Evolutionary conservation across 2,113 vertebrate species (phyloP), one percentile per base, ranked within the genome.

Genomic region (Rhinolophus ferrumequinum): DNA sequence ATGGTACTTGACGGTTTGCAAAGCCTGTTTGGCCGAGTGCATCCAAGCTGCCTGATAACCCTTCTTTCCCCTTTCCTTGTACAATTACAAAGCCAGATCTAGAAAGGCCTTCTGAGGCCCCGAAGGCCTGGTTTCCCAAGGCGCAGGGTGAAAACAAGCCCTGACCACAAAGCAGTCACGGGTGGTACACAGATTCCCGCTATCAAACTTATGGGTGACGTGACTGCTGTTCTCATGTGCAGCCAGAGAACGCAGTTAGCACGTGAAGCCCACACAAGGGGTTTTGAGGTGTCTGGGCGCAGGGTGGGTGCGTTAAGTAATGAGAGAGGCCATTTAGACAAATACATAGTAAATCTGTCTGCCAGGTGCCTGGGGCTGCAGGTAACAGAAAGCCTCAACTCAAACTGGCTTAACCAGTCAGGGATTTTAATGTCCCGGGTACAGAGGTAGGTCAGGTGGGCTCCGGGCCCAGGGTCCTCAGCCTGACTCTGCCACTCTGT

Each of bases 191-290:
- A 13, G 75, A n/a, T 16, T 11, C 5, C 5, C 2, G 3, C 5
- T 3, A 9, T 26, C 44, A 16, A 2, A 6, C 72, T 35, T 2
- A 0, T 0, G 3, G 13, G 9, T 2, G 1, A 1, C 8, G 38
- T 0, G 13, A 15, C 5, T 5, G 38, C 66, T 33, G 0, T 3
- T 33, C 30, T 9, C 2, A 4, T 0, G 10, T 2, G 14, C 21
- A 3, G 47, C 50, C 1, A 0, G 70, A 6, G 1, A 47, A 16
- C 0, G 0, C 0, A 0, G 44, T 24, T 33, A 28, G 44, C 38
- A 0, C 0, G 0, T 12, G 18, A n/a, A 28, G 54, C 26, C 1
- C 0, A 5, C 44, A 6, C 11, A 13, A 0, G 1, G 1, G 5
- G 12, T 6, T 0, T 3, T 0, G 15, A 14, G 28, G 26, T 0